Evolutionary conservation across 2,113 vertebrate species (phyloP), one percentile per base, ranked within the genome.

Genomic region (Rhynchopsitta pachyrhyncha): DNA sequence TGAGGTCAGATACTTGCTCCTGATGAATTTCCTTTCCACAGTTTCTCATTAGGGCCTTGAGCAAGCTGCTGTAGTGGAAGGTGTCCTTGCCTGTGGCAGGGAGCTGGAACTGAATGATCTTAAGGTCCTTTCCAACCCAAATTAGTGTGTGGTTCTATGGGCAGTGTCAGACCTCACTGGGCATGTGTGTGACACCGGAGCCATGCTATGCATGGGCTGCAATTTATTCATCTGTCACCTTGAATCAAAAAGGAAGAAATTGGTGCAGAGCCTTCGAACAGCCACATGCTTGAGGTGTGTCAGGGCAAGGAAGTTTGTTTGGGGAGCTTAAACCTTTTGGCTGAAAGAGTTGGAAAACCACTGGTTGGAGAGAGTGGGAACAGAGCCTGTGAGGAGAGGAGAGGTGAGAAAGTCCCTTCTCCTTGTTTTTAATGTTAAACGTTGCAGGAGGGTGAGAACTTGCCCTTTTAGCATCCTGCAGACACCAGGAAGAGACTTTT

Each of bases 141-240:
- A 59, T n/a, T 33, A 59, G 14, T 5, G 33, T 24, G 33, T 35
- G 57, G 22, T 59, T 35, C 33, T 59, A 18, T 31, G 53, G 59
- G 52, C 39, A n/a, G 17, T 10, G 22, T n/a, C 73, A 44, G 66
- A 64, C 17, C 13, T 59, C 16, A 14, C 68, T 70, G 86, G 86
- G 46, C 46, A 17, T 0, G 0, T 2, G 16, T 59, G 35, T 1
- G 6, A 22, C 52, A 24, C 15, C 0, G 0, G 47, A 55, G 62
- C 70, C 1, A 0, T 5, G 18, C 59, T 0, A 0, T 50, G 69
- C n/a, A 6, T 25, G 42, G 77, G 17, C 44, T 64, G 23, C 1
- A 4, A 15, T 70, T 47, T 23, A 5, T 35, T 23, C 39, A 9
- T 62, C 1, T 0, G 2, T n/a, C 23, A 6, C 42, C 49, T 74